Conservation (phyloP, 2,797 vertebrate species). For the Cryptoprocta ferox region DNA sequence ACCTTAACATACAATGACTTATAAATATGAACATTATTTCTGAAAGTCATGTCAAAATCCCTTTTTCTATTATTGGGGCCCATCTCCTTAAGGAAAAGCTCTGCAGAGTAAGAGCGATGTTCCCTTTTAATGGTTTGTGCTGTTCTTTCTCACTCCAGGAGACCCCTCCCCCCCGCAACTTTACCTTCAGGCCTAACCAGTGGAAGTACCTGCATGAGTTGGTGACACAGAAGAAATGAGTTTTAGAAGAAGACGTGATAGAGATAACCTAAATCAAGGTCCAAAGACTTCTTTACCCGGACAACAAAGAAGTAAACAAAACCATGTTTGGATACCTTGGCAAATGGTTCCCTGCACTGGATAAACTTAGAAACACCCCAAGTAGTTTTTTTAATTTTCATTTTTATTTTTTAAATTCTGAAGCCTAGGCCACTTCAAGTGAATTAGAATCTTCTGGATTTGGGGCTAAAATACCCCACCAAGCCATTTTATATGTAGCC, state of each 20-base stretch:
- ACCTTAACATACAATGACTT: background rate
- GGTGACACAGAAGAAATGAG: background rate
- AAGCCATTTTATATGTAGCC: background rate
- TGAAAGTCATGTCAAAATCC: background rate
- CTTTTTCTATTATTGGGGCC: background rate
- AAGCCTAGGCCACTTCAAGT: background rate
- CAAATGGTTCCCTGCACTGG: background rate
- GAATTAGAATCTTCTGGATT: background rate
- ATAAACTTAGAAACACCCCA: background rate
- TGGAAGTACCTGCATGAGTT: background rate
- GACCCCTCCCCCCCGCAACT: accelerated
- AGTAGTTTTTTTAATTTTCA: background rate
- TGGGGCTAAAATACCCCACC: background rate
- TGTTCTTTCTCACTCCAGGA: background rate
- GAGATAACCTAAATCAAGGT: background rate
- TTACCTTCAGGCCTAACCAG: background rate
- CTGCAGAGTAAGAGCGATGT: background rate
- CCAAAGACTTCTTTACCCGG: background rate
- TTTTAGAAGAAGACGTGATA: background rate
- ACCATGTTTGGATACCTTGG: background rate
- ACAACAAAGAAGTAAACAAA: background rate
- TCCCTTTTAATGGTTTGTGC: background rate
- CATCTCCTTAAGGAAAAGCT: background rate
- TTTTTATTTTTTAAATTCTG: background rate
- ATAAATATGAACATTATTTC: background rate